phyloP scores from a whole-genome alignment of 2,113 vertebrate species.

The Hemiscyllium ocellatum region DNA sequence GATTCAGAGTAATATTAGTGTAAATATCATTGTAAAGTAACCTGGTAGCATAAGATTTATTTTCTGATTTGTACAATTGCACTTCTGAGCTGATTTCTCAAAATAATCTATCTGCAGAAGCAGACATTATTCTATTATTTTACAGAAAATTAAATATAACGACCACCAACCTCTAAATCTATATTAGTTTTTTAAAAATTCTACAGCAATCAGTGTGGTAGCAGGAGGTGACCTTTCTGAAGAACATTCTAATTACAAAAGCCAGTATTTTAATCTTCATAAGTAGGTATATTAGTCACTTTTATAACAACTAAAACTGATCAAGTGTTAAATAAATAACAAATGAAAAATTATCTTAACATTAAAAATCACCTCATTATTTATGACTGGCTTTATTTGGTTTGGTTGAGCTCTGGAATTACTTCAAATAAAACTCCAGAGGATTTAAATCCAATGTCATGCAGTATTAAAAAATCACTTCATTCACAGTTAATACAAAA shows the following conservation, averaged over 20 bases:
- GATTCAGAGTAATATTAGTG: too few relatives aligned
- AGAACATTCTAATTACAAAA: not conserved
- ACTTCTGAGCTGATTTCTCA: not conserved
- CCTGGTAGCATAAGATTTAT: not conserved
- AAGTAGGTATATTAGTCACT: conserved; percentile 15
- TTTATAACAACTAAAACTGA: not conserved
- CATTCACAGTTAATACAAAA: not conserved
- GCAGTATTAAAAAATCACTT: not conserved
- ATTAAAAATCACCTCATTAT: not conserved
- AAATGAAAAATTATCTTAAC: not conserved
- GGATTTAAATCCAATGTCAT: not conserved
- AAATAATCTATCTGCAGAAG: not conserved
- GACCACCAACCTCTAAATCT: not conserved
- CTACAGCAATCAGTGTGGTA: not conserved
- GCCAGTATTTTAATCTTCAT: not conserved
- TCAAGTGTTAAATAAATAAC: not conserved
- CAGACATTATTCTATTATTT: not conserved
- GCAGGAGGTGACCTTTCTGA: not conserved
- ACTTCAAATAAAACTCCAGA: not conserved
- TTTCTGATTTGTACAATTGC: not conserved
- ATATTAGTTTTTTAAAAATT: not conserved
- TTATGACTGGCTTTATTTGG: not conserved
- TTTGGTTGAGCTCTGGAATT: not conserved
- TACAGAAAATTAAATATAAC: not conserved
- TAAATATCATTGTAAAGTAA: not conserved